Evolutionary conservation across 2,888 invertebrate species (phyloP).

Genomic region (Tholera decimalis): DNA sequence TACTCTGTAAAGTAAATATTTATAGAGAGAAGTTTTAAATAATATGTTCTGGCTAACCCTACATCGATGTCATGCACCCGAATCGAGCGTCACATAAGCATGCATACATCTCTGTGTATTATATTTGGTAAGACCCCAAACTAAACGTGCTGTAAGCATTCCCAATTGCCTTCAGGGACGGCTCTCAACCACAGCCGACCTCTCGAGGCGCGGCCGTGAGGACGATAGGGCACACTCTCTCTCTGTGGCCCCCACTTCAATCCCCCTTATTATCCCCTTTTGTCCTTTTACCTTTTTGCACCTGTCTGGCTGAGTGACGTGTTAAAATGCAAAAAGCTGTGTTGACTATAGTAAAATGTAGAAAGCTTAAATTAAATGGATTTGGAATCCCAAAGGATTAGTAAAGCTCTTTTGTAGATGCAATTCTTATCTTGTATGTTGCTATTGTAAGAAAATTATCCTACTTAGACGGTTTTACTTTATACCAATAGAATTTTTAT

Average conservation of each 20-base stretch:
- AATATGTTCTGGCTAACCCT: background rate
- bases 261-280: constrained; percentile 81
- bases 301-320: constrained; percentile 73
- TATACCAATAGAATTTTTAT: background rate
- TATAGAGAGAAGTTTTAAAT: background rate
- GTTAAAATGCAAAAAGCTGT: constrained; percentile 63
- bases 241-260: constrained; percentile 77
- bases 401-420: constrained; percentile 7
- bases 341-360: constrained; percentile 54
- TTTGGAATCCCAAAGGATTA: constrained; percentile 16
- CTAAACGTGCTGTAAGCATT: constrained; percentile 65
- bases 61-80: background rate
- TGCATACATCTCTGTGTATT: constrained; percentile 3
- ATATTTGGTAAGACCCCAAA: constrained; percentile 59
- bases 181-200: constrained; percentile 62
- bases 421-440: background rate
- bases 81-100: background rate
- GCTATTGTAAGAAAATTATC: background rate
- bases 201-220: constrained; percentile 69
- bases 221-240: constrained; percentile 83
- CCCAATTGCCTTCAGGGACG: constrained; percentile 63
- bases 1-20: constrained; percentile 12
- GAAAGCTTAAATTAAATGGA: constrained; percentile 43
- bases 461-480: background rate
- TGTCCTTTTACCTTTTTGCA: constrained; percentile 81